Evolutionary conservation across 2,113 vertebrate species (phyloP).

Genomic region (Pelecanoides urinatrix): DNA sequence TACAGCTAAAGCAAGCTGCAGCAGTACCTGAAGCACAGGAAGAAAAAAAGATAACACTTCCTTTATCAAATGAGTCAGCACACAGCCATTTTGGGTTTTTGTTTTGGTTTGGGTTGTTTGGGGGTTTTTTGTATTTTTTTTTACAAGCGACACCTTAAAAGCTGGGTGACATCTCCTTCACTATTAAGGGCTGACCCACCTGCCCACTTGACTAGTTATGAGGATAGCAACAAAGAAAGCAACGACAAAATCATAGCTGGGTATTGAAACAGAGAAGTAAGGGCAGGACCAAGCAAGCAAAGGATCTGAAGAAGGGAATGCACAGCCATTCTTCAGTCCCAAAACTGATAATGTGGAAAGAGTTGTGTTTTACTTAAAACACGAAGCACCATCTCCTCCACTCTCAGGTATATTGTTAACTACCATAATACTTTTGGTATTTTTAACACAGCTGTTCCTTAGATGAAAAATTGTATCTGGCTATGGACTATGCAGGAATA

Average conservation of each 20-base stretch:
- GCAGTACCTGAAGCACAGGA: neutral
- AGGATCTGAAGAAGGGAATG: neutral
- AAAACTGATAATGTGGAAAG: neutral
- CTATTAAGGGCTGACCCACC: accelerated
- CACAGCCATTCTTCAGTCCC: neutral
- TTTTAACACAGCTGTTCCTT: neutral
- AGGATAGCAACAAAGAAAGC: neutral
- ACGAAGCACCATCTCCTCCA: neutral
- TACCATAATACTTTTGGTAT: neutral
- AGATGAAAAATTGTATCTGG: neutral
- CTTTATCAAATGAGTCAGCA: neutral
- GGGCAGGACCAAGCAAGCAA: neutral
- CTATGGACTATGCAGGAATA: neutral
- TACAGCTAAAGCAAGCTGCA: neutral
- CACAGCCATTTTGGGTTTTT: neutral
- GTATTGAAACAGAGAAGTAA: neutral
- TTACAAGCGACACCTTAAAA: neutral
- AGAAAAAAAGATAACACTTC: neutral
- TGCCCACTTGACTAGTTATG: neutral
- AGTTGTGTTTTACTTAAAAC: neutral
- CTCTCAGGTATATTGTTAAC: neutral
- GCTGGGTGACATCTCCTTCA: neutral
- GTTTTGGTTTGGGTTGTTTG: neutral
- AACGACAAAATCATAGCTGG: neutral
- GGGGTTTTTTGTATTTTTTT: neutral